Conservation (phyloP, 2,113 vertebrate genomes). For the Pluvianellus socialis region DNA sequence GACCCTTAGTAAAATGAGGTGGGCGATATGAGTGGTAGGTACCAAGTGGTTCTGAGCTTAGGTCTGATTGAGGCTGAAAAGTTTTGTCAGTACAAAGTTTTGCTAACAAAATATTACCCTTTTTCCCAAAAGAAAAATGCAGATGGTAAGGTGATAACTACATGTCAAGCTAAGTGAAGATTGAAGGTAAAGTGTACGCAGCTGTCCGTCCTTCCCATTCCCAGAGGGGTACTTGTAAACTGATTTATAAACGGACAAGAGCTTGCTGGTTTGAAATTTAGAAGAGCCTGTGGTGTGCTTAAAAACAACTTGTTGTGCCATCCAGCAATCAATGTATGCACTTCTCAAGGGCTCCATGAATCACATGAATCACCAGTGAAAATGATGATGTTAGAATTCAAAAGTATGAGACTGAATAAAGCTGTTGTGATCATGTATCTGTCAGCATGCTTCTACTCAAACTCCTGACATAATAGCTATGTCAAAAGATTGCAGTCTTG, state of each 20-base stretch:
- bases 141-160: neutral
- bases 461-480: neutral
- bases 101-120: neutral
- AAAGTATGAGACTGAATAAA: neutral
- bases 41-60: neutral
- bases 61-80: neutral
- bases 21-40: neutral
- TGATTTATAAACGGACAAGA: neutral
- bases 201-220: neutral
- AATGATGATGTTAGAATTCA: neutral
- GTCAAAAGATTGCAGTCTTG: neutral
- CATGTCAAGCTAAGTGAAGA: neutral
- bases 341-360: neutral
- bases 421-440: neutral
- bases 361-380: neutral
- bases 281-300: neutral
- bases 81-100: neutral
- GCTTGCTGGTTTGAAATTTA: neutral
- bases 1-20: neutral
- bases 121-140: neutral
- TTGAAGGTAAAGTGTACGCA: neutral
- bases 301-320: neutral
- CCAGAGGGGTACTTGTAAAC: neutral
- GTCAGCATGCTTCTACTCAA: neutral
- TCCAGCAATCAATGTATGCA: neutral